phyloP scores from a whole-genome alignment of 2,888 invertebrate genomes.

The Caradrina kadenii region DNA sequence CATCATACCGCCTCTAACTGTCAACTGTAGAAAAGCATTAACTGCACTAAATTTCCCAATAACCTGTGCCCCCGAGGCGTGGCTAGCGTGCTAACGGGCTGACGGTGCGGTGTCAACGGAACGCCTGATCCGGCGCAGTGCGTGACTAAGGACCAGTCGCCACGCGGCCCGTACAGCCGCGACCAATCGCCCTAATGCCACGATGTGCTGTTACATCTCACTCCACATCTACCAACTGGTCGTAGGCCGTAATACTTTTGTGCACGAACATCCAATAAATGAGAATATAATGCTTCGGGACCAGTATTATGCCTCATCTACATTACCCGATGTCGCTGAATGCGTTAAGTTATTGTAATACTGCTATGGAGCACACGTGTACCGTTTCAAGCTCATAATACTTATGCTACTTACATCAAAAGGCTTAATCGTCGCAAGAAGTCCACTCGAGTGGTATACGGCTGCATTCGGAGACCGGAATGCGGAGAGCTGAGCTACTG shows the following conservation, averaged over 20 bases:
- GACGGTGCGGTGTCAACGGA: conserved; percentile 45
- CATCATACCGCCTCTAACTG: conserved; percentile 55
- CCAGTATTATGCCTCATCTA: conserved; percentile 22
- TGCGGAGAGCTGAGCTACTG: conserved; percentile 49
- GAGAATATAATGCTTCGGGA: conserved; percentile 41
- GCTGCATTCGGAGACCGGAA: conserved; percentile 44
- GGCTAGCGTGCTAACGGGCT: conserved; percentile 54
- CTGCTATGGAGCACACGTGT: background rate
- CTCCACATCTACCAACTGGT: conserved; percentile 55
- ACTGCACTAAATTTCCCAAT: conserved; percentile 59
- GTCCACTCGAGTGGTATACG: conserved; percentile 26
- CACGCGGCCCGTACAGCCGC: conserved; percentile 49
- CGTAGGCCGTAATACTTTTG: conserved; percentile 57
- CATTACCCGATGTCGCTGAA: conserved; percentile 13
- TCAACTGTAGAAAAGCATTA: conserved; percentile 52
- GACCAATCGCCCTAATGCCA: conserved; percentile 67
- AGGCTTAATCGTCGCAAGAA: conserved; percentile 41
- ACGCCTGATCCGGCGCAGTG: conserved; percentile 41
- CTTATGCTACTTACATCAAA: conserved; percentile 30
- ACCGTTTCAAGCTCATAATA: conserved; percentile 27
- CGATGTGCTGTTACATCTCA: conserved; percentile 55
- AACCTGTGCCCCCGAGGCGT: conserved; percentile 58
- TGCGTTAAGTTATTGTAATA: conserved; percentile 29
- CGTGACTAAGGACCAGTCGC: conserved; percentile 64
- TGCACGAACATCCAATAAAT: conserved; percentile 40